These are phyloP conservation scores for Charaxes varanes DNA, from an alignment of 1,140 invertebrate species.

Conservation along the genomic window DNA sequence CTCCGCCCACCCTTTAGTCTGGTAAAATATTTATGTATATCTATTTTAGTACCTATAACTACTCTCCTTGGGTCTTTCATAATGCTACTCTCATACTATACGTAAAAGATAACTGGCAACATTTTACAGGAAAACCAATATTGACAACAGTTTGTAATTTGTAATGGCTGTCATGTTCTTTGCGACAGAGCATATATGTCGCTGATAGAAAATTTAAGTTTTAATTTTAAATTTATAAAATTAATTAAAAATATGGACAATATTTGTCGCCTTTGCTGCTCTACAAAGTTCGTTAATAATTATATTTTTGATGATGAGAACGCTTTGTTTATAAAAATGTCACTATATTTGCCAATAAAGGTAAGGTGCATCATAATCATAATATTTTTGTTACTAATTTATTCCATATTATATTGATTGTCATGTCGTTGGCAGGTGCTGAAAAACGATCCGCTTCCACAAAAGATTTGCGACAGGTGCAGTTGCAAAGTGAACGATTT, in stretches of 20 bases:
- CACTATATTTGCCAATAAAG: constrained; percentile 67
- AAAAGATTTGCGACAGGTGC: constrained; percentile 78
- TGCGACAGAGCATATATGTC: constrained; percentile 47
- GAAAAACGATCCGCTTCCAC: constrained; percentile 76
- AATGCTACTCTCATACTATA: constrained; percentile 25
- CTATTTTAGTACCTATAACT: constrained; percentile 19
- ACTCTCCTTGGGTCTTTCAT: constrained; percentile 42
- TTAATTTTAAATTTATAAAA: constrained; percentile 18
- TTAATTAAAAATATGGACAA: constrained; percentile 50
- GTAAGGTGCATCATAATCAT: constrained; percentile 28
- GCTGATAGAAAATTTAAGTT: constrained; percentile 16
- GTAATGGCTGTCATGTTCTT: constrained; percentile 60
- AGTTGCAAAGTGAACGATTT: constrained; percentile 79
- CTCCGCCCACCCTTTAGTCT: constrained; percentile 54
- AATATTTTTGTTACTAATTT: constrained; percentile 13
- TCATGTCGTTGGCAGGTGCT: constrained; percentile 64
- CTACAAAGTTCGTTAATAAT: constrained; percentile 56
- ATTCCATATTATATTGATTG: constrained; percentile 6
- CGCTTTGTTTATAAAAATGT: constrained; percentile 65
- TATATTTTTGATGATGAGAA: constrained; percentile 66
- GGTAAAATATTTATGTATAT: constrained; percentile 21
- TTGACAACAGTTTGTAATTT: too few species aligned
- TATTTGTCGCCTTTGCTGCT: constrained; percentile 65
- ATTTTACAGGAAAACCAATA: constrained; percentile 41
- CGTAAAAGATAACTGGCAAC: constrained; percentile 9